Base-by-base conservation (phyloP, 2,888 invertebrate genomes). In the Drosophila pseudotakahashii region DNA sequence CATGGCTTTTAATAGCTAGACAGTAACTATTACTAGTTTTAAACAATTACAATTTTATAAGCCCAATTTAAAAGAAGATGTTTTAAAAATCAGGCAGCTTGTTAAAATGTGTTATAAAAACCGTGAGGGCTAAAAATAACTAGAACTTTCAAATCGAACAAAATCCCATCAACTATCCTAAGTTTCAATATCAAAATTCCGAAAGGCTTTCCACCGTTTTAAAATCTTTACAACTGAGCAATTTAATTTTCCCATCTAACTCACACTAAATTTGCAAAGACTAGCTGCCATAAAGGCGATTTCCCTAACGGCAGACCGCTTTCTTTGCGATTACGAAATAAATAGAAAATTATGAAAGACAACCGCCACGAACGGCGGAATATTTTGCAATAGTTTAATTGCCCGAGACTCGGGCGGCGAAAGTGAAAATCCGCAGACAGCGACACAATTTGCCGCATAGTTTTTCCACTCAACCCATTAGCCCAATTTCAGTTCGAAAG, bases 371-470 rank as follows among this genome's bases (percentile, higher is more conserved):
- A 47, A 50, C 7, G 37, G 37, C 48, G 52, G 61, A 47, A 39
- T 34, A 86, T 86, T 82, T 80, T 67, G 81, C 83, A 86, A 83
- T 68, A 72, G 57, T 80, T 85, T 64, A 82, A 77, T 73, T 79
- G 74, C 37, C 51, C 66, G 42, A 42, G 48, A 48, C 44, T 30
- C 51, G 62, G 48, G 13, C 32, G 51, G 85, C 76, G 84, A 81
- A 81, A 81, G 87, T 78, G 73, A 72, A 81, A 83, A 81, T 52
- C 61, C 68, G 57, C 70, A 68, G 77, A 67, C 60, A 42, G 36
- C 54, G 74, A 59, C 62, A 64, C 59, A 55, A 37, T 62, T 36
- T 55, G 30, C 51, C 44, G 44, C 42, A 53, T n/a, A 45, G 14
- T 39, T 59, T 50, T 34, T 57, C 37, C 41, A 47, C 26, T 55